Conservation (phyloP, 2,113 vertebrate genomes). For the Orientallactaga bullata region DNA sequence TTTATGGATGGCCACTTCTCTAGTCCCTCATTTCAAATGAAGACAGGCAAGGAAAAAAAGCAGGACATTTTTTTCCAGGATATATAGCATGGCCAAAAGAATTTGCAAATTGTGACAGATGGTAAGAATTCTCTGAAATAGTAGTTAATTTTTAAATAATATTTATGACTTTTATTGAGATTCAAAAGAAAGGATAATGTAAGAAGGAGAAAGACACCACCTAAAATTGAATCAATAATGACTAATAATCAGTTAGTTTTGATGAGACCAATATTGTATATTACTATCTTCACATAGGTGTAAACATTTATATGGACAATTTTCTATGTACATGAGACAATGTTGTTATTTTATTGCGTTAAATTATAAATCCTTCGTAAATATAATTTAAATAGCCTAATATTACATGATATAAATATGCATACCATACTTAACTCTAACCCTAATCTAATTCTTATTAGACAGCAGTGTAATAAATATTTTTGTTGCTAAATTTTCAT, state of each 20-base stretch:
- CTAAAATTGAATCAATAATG: not conserved
- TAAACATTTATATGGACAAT: not conserved
- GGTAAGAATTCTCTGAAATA: not conserved
- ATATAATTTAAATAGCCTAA: not conserved
- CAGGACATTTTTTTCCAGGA: constrained; percentile 26
- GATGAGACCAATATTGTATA: not conserved
- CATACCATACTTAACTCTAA: not conserved
- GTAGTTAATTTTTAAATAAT: not conserved
- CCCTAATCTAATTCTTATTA: not conserved
- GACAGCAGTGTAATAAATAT: not conserved
- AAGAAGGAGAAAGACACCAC: constrained; percentile 16
- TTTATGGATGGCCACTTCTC: not conserved
- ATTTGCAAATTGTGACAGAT: not conserved
- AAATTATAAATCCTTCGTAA: constrained; percentile 25
- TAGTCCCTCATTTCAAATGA: not conserved
- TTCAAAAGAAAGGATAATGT: constrained; percentile 37
- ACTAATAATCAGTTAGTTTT: constrained; percentile 38
- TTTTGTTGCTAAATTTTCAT: constrained; percentile 5
- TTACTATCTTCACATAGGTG: not conserved
- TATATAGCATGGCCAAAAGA: not conserved
- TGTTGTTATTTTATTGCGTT: not conserved
- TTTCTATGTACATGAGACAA: not conserved
- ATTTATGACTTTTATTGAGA: not conserved
- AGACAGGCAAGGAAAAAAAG: constrained; percentile 42
- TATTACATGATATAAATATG: not conserved